Conservation (phyloP, 2,888 invertebrate genomes). For the Stenchaetothrips biformis region DNA sequence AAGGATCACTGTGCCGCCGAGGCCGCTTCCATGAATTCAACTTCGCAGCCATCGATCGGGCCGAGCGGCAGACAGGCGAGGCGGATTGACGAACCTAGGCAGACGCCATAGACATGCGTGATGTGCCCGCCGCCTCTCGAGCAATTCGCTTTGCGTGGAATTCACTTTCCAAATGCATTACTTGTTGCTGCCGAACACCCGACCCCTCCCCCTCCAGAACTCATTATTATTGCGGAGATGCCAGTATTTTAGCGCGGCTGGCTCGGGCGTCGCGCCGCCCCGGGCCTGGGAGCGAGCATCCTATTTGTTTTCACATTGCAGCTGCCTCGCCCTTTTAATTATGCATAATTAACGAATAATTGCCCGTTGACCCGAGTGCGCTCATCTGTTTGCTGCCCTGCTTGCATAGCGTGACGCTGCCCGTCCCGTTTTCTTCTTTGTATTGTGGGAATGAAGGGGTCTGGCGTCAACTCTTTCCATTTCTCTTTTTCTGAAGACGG, state of each 20-base stretch:
- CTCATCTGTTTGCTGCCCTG: neutral
- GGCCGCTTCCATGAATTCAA: no score
- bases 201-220: neutral
- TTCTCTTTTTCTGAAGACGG: neutral
- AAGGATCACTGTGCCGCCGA: no score
- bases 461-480: neutral
- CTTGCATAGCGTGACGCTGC: neutral
- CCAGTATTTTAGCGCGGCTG: neutral
- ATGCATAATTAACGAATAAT: slow-evolving; percentile 19
- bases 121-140: no score
- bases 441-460: neutral
- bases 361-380: neutral
- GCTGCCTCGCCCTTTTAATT: slow-evolving; percentile 12
- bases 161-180: no score
- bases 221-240: slow-evolving; percentile 15
- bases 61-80: no score
- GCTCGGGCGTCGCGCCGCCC: neutral
- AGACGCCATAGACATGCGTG: no score
- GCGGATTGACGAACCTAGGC: no score
- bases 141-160: no score
- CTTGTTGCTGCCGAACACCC: no score
- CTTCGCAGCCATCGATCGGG: no score
- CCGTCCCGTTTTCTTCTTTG: neutral
- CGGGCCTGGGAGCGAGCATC: neutral
- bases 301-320: neutral